Base-by-base conservation (phyloP, 2,888 invertebrate genomes). In the Charanyca ferruginea region DNA sequence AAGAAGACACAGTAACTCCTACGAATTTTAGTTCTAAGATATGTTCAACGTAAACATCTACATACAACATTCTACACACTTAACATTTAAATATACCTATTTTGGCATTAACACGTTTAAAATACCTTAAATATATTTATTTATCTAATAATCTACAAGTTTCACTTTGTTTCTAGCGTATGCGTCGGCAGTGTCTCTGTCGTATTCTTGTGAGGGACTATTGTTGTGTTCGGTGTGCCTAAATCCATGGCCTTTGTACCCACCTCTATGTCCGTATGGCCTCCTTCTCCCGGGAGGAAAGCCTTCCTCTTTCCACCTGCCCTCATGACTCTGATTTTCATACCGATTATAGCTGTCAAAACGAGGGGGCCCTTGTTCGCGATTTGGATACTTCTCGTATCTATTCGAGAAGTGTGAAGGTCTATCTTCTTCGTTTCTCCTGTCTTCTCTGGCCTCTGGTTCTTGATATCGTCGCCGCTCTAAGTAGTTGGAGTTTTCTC, bases 121-220 rank as follows among this genome's bases (percentile, higher is more conserved):
- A 65, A 66, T 38, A 48, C 48, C 58, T n/a, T n/a, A n/a, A n/a
- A n/a, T n/a, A n/a, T n/a, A n/a, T n/a, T n/a, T n/a, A n/a, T 28
- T 65, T 76, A 83, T 53, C 81, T 85, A 94, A 81, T 95, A 95
- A 85, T 95, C 94, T 41, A 95, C 94, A 65, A 95, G 88, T 85
- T 94, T 94, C 6, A 94, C 89, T 87, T 90, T 93, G 63, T 79
- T 91, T 77, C 82, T 90, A 25, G 83, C 75, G 38, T 68, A 66
- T 23, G 68, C 55, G 3, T 84, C 84, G 9, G 78, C 41, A 25
- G 64, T 60, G n/a, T 84, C 82, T 64, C 72, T 81, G 16, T 81
- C 79, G 20, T 72, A 66, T 6, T 78, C 72, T 62, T 70, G 77
- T 38, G 77, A 77, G 2, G 76, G 73, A 18, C 84, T 83, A 20